Percentiles rank a stretch among this genome's conserved stretches.
These are phyloP conservation scores for Heptascelio sp. DNA, from an alignment of 2,888 invertebrate genomes.

Conservation along the genomic window DNA sequence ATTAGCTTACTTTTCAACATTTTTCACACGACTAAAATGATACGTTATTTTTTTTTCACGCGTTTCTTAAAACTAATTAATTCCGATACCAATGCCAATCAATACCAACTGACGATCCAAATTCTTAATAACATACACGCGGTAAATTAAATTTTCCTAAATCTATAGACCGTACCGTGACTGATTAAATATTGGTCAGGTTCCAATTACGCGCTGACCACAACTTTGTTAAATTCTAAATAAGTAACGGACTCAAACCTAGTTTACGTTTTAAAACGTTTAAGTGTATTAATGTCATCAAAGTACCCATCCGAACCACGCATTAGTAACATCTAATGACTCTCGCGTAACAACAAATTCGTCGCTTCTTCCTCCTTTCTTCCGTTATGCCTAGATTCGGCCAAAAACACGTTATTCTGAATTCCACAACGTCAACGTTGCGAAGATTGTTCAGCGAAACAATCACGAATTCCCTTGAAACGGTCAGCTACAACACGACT, in stretches of 20 bases:
- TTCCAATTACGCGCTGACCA: conserved; percentile 27
- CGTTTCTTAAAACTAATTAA: conserved; percentile 46
- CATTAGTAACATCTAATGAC: conserved; percentile 11
- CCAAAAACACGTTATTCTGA: conserved; percentile 1
- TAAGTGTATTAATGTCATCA: conserved; percentile 35
- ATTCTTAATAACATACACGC: background rate
- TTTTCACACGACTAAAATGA: no score
- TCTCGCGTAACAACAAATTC: conserved; percentile 33
- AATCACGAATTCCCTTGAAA: conserved; percentile 13
- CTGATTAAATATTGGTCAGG: conserved; percentile 27
- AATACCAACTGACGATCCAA: conserved; percentile 1
- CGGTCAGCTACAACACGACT: conserved; percentile 8
- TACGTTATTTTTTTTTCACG: no score
- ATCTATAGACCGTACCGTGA: background rate
- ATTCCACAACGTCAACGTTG: background rate
- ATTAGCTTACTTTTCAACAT: conserved; percentile 40
- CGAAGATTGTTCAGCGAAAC: conserved; percentile 7
- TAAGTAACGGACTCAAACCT: background rate
- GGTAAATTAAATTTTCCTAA: conserved; percentile 6
- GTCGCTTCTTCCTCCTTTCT: no score
- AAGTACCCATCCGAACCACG: conserved; percentile 21
- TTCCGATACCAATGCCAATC: conserved; percentile 31
- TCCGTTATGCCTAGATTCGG: no score
- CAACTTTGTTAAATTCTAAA: conserved; percentile 39
- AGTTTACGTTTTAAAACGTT: conserved; percentile 22